Percentiles rank a stretch among this genome's conserved stretches.
Evolutionary conservation across 30 jellyfish, hydroid and myxozoan genomes (phyloP).

Genomic region (Sanderia malayensis): DNA sequence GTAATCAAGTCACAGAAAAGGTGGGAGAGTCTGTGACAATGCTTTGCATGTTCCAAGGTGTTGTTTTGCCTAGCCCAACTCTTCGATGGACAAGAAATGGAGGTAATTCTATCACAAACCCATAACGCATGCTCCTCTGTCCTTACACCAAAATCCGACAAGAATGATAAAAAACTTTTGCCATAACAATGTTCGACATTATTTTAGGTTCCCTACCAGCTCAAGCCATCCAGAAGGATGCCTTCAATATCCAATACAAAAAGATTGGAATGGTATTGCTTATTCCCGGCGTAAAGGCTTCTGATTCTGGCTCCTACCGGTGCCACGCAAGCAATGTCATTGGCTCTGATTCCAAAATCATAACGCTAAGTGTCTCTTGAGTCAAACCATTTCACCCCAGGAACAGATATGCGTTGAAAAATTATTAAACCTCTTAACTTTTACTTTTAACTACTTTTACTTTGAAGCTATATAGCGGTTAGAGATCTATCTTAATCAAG

Average conservation of each 20-base stretch:
- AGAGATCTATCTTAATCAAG: too few species aligned
- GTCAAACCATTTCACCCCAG: too few species aligned
- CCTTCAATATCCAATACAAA: constrained; percentile 24
- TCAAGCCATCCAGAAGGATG: constrained; percentile 35
- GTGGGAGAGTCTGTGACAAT: constrained; percentile 27
- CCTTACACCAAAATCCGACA: too few species aligned
- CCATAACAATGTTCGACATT: not conserved
- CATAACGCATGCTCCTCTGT: too few species aligned
- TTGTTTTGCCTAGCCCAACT: constrained; percentile 39
- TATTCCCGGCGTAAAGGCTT: constrained; percentile 16
- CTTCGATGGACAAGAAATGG: constrained; percentile 34
- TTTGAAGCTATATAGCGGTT: too few species aligned
- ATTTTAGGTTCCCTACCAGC: constrained; percentile 43
- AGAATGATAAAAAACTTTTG: too few species aligned
- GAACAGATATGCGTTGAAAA: too few species aligned
- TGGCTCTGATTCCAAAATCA: constrained; percentile 36
- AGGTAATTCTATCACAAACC: too few species aligned
- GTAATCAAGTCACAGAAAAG: constrained; percentile 15
- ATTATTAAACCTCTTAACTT: too few species aligned
- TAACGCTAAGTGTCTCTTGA: constrained; percentile 40
- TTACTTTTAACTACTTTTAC: too few species aligned
- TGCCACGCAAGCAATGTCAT: constrained; percentile 28
- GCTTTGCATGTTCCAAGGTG: constrained; percentile 47
- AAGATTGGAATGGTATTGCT: constrained; percentile 52
- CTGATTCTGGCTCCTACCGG: constrained; percentile 52